Evolutionary conservation across 1,140 invertebrate genomes (phyloP).

Genomic region (Galleria mellonella): DNA sequence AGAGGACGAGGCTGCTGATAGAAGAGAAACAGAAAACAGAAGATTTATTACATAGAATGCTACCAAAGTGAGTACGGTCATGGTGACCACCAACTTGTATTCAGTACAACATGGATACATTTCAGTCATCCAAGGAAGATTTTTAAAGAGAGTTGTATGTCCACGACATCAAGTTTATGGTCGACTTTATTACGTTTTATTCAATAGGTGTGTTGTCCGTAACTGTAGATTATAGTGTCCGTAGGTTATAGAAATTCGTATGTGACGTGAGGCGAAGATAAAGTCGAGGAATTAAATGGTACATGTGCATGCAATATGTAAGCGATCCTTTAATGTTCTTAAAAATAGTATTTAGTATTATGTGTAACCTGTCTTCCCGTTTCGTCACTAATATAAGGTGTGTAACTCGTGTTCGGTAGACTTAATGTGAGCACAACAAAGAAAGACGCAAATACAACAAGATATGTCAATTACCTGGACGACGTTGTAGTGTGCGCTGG

Average conservation of each 20-base stretch:
- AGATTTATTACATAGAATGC: constrained; percentile 93
- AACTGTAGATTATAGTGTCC: no score
- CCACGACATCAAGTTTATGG: constrained; percentile 17
- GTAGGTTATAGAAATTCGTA: no score
- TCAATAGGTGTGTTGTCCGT: constrained; percentile 4
- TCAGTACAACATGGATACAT: constrained; percentile 18
- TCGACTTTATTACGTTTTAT: constrained; percentile 3
- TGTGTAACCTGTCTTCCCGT: constrained; percentile 8
- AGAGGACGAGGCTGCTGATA: constrained; percentile 89
- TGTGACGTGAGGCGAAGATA: no score
- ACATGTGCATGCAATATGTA: constrained; percentile 15
- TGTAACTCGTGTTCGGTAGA: constrained; percentile 30
- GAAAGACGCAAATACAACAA: constrained; percentile 72
- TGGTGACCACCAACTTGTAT: neutral
- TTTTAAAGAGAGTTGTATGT: constrained; percentile 5
- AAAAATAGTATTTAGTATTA: no score
- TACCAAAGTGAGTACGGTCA: constrained; percentile 84
- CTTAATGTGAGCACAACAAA: constrained; percentile 40
- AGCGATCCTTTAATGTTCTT: no score
- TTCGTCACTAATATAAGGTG: constrained; percentile 42
- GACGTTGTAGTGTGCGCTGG: constrained; percentile 50
- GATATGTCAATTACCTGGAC: constrained; percentile 38
- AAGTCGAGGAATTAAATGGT: no score
- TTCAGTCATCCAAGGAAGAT: constrained; percentile 1
- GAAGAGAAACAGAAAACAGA: constrained; percentile 97